Conservation (phyloP, 1,140 invertebrate species). For the Drosophila mayri region DNA sequence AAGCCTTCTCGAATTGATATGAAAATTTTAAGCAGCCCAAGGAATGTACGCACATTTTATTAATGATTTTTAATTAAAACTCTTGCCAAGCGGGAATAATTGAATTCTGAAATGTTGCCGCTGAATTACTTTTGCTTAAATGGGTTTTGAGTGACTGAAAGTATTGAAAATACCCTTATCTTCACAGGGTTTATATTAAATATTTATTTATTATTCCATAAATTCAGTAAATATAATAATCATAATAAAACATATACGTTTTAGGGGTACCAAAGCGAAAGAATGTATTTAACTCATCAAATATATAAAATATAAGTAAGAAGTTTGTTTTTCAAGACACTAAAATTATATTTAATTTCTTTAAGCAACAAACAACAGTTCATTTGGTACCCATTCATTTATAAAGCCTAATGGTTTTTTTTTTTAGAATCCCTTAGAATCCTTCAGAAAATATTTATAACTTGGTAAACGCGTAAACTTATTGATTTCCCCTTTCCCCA, state of each 20-base stretch:
- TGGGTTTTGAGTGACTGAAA: neutral
- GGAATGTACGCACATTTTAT: constrained; percentile 5
- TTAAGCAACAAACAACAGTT: too few species aligned
- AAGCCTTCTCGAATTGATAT: constrained; percentile 28
- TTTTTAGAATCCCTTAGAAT: neutral
- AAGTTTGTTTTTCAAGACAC: neutral
- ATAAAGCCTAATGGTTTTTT: neutral
- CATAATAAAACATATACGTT: too few species aligned
- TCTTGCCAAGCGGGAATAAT: constrained; percentile 12
- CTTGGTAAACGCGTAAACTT: neutral
- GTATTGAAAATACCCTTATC: constrained; percentile 1
- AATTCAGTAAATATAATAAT: too few species aligned
- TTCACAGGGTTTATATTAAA: neutral
- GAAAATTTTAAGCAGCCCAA: constrained; percentile 13
- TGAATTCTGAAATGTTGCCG: constrained; percentile 26
- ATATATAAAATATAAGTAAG: neutral
- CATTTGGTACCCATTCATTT: neutral
- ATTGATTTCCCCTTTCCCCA: neutral
- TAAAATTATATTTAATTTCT: too few species aligned
- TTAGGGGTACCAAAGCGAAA: too few species aligned
- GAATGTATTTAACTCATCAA: too few species aligned
- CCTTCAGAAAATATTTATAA: neutral
- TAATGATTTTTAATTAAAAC: constrained; percentile 49
- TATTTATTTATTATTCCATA: too few species aligned
- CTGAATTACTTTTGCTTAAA: constrained; percentile 3